Evolutionary conservation across 2,888 invertebrate genomes (phyloP).

Genomic region (Nomada goodeniana): DNA sequence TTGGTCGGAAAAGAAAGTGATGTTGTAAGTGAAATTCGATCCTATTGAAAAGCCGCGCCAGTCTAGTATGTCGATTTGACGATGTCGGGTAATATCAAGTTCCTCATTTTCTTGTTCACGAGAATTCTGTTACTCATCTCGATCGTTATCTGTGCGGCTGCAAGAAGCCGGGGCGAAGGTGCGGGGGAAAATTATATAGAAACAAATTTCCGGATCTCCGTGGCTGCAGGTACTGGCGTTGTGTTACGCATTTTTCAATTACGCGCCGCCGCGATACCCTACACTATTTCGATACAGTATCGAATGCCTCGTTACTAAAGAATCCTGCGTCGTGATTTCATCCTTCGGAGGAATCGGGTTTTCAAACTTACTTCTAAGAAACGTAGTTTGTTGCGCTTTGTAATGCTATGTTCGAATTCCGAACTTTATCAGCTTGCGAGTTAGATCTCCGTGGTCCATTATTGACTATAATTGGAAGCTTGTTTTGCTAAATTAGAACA

Average conservation of each 20-base stretch:
- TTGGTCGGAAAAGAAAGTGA: not conserved
- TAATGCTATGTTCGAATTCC: not conserved
- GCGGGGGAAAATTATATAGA: conserved; percentile 29
- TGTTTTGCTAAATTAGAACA: too few relatives aligned
- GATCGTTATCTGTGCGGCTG: not conserved
- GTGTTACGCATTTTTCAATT: conserved; percentile 65
- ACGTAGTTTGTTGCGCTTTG: not conserved
- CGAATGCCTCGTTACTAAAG: conserved; percentile 65
- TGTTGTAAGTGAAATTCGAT: conserved; percentile 39
- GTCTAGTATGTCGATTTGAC: conserved; percentile 19
- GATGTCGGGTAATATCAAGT: conserved; percentile 41
- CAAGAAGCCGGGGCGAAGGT: not conserved
- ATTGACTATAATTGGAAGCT: not conserved
- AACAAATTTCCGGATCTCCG: conserved; percentile 37
- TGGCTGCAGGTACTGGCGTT: conserved; percentile 30
- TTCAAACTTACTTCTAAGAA: not conserved
- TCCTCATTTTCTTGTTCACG: conserved; percentile 46
- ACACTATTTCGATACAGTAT: conserved; percentile 51
- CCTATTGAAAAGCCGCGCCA: conserved; percentile 11
- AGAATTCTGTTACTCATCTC: conserved; percentile 45
- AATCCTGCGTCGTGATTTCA: conserved; percentile 13
- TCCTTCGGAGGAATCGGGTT: not conserved
- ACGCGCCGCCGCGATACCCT: conserved; percentile 33
- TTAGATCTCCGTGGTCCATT: not conserved
- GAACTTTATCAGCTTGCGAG: not conserved